Percentiles rank a stretch among this genome's conserved stretches.
Evolutionary conservation across 1,140 invertebrate genomes (phyloP).

Genomic region (Drosophila persimilis): DNA sequence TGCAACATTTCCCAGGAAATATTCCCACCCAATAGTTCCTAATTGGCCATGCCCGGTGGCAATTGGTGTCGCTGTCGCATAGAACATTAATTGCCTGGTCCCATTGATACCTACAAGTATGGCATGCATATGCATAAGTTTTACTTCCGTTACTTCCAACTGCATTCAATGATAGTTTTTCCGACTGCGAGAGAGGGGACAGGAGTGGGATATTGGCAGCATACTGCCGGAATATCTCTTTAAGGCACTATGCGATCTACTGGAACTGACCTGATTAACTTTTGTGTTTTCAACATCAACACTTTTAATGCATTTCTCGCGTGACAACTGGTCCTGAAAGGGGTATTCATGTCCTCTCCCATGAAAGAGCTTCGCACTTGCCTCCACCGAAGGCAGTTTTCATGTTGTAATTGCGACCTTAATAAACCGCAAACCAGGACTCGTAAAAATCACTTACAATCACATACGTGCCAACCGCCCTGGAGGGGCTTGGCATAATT

Average conservation of each 20-base stretch:
- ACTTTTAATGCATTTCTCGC: slow-evolving; percentile 47
- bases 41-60: slow-evolving; percentile 29
- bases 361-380: neutral
- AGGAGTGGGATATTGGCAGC: neutral
- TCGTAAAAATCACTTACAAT: slow-evolving; percentile 72
- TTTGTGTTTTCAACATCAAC: slow-evolving; percentile 10
- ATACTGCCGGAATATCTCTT: too few relatives aligned
- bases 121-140: neutral
- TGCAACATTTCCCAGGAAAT: slow-evolving; percentile 4
- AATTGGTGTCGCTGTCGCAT: slow-evolving; percentile 28
- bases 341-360: slow-evolving; percentile 16
- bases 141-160: too few relatives aligned
- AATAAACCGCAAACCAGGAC: slow-evolving; percentile 50
- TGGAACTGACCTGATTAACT: slow-evolving; percentile 30
- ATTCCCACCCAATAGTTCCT: slow-evolving; percentile 19
- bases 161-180: too few relatives aligned
- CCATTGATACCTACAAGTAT: slow-evolving; percentile 13
- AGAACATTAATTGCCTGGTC: slow-evolving; percentile 14
- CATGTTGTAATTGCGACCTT: slow-evolving; percentile 59
- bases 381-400: slow-evolving; percentile 6
- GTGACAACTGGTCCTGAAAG: slow-evolving; percentile 42
- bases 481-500: slow-evolving; percentile 30
- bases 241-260: neutral
- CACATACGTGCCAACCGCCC: slow-evolving; percentile 32
- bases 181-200: neutral